phyloP scores from a whole-genome alignment of 2,888 invertebrate genomes.

The Lasioglossum villosulum region DNA sequence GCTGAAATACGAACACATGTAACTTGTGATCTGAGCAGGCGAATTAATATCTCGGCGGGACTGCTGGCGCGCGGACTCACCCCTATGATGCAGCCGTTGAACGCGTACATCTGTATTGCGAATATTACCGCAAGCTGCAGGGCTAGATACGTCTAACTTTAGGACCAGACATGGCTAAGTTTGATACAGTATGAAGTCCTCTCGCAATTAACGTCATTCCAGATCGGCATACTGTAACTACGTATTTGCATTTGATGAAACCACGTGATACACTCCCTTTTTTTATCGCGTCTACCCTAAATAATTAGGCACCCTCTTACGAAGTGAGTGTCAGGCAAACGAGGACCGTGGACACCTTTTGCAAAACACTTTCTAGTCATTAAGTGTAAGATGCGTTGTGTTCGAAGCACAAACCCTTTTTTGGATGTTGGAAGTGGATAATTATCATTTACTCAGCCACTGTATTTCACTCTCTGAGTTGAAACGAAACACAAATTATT shows the following conservation, averaged over 20 bases:
- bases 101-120: constrained; percentile 7
- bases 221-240: constrained; percentile 21
- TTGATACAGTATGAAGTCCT: constrained; percentile 17
- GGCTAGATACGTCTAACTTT: constrained; percentile 32
- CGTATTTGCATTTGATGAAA: not conserved
- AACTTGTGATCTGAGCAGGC: constrained; percentile 52
- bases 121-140: constrained; percentile 27
- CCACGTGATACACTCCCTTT: not conserved
- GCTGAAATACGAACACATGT: constrained; percentile 50
- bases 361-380: too few species aligned
- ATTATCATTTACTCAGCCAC: too few species aligned
- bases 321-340: not conserved
- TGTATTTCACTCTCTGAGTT: too few species aligned
- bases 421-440: too few species aligned
- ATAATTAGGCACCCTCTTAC: not conserved
- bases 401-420: too few species aligned
- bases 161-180: not conserved
- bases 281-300: not conserved
- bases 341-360: not conserved
- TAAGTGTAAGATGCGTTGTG: too few species aligned
- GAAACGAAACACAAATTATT: too few species aligned
- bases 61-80: constrained; percentile 1
- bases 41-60: constrained; percentile 55
- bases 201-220: not conserved
- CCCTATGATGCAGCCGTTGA: constrained; percentile 4